These are phyloP conservation scores for Picus viridis DNA, from an alignment of 2,797 vertebrate genomes.

Conservation along the genomic window DNA sequence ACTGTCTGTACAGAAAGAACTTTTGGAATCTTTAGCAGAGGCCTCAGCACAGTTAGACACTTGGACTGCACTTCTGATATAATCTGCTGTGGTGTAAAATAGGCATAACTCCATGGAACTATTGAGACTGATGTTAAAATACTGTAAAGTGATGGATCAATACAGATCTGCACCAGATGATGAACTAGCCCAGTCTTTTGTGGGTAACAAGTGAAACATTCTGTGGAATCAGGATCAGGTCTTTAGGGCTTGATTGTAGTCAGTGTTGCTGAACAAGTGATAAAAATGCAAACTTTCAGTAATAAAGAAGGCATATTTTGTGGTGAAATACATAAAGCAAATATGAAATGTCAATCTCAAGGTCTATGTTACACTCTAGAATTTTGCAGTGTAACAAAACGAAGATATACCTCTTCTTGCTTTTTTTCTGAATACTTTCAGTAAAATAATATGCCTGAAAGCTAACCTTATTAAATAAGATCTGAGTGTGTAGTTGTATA, in stretches of 20 bases:
- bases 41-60: not conserved
- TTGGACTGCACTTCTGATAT: not conserved
- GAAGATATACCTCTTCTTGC: not conserved
- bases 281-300: not conserved
- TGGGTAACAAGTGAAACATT: not conserved
- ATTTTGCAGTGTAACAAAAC: not conserved
- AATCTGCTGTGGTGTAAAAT: not conserved
- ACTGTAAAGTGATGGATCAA: not conserved
- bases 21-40: not conserved
- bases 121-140: not conserved
- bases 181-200: not conserved
- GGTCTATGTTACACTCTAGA: not conserved
- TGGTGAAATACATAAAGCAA: not conserved
- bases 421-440: not conserved
- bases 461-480: not conserved
- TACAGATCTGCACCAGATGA: not conserved
- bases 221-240: not conserved
- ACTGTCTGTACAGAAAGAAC: not conserved
- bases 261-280: not conserved
- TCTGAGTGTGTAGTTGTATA: not conserved
- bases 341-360: not conserved
- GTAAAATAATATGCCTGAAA: not conserved
- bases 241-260: not conserved
- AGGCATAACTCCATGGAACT: not conserved
- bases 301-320: not conserved